A percentile compares a stretch with the other conserved stretches of the same genome.
Conservation (phyloP, 2,113 vertebrate genomes). For the Campylomormyrus numenius region DNA sequence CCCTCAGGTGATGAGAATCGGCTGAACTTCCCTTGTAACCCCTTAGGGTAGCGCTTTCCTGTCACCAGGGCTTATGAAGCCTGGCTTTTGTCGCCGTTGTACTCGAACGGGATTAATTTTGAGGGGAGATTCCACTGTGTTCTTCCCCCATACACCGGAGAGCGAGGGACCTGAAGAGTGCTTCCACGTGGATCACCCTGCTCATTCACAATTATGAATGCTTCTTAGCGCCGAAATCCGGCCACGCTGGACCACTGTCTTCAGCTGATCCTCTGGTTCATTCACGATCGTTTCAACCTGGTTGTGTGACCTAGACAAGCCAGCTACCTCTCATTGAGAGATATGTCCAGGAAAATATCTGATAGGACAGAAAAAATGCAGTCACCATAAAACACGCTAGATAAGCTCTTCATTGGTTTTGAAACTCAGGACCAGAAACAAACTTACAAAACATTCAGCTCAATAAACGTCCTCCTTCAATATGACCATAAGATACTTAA, state of each 20-base stretch:
- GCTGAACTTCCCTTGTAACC: not conserved
- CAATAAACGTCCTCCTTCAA: not conserved
- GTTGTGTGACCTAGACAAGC: not conserved
- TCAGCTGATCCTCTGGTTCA: not conserved
- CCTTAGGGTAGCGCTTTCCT: not conserved
- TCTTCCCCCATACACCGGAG: slow-evolving; percentile 1
- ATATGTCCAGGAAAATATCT: not conserved
- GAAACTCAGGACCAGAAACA: not conserved
- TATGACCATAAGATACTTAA: not conserved
- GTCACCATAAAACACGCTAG: not conserved
- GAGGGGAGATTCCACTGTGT: not conserved
- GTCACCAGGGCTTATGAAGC: not conserved
- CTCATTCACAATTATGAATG: slow-evolving; percentile 9
- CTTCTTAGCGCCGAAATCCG: not conserved
- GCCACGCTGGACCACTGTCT: not conserved
- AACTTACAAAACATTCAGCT: not conserved
- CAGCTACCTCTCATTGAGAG: not conserved
- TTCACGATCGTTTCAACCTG: not conserved
- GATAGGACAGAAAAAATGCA: not conserved
- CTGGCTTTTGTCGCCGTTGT: not conserved
- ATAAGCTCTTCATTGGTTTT: not conserved
- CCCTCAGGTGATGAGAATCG: slow-evolving; percentile 24
- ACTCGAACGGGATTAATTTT: slow-evolving; percentile 10
- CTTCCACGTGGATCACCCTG: not conserved
- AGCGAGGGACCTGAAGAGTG: not conserved